Base-by-base conservation (phyloP, 2,888 invertebrate genomes). In the Leptarthrus brevirostris region DNA sequence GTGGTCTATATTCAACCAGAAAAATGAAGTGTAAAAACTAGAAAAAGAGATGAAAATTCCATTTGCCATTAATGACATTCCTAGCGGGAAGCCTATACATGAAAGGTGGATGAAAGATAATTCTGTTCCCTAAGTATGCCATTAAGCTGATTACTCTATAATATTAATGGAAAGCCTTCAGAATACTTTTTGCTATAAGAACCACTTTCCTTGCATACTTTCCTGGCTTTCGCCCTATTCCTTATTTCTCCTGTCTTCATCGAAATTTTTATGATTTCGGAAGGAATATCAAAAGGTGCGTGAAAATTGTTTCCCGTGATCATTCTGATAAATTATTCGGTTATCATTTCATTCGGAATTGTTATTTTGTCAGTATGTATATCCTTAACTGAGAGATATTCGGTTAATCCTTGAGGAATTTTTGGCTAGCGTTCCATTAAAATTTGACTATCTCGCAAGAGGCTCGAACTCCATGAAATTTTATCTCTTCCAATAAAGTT, bases 81-180 rank as follows among this genome's bases (percentile, higher is more conserved):
- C 61, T 61, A 40, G 10, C 40, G 18, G 40, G 61, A 30, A n/a
- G 40, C 61, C 14, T 8, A 47, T 40, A 1, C 61, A 40, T 47
- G 26, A 26, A 16, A 24, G 49, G 30, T 24, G 66, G 47, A 66
- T 18, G 47, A 26, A 44, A 66, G 47, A 66, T 66, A 66, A 66
- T 66, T 66, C 66, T 24, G 47, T 8, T 49, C 66, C 16, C 66
- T 49, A 49, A 66, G 49, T 49, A 66, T 49, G 49, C 66, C 66
- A 66, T 66, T 66, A 66, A 66, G 66, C 66, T 66, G 66, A 66
- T 66, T 66, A 47, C 47, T 66, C 26, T 66, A 47, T 49, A 66
- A 66, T 66, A 66, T 66, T 66, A 49, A 66, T 66, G 47, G 66
- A 40, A 56, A 18, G 40, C 56, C 34, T 40, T 40, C 61, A 40